Conservation (phyloP, 1,140 invertebrate species). For the Brachionus koreanus region DNA sequence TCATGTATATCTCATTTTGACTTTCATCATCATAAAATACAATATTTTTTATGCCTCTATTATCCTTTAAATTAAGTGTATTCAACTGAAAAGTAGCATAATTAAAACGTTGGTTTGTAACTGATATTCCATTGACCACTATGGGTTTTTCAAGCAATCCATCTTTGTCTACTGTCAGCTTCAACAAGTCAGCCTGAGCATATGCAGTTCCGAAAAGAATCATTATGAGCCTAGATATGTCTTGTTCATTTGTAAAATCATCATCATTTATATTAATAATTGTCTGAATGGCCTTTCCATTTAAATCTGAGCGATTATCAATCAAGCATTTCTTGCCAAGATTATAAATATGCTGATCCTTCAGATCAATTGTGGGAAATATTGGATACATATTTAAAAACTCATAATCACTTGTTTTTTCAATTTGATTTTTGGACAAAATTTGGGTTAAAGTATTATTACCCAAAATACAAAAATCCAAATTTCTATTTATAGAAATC, state of each 20-base stretch:
- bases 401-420: constrained; percentile 9
- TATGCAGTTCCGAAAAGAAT: constrained; percentile 29
- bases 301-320: not conserved
- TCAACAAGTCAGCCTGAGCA: not conserved
- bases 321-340: not conserved
- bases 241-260: constrained; percentile 34
- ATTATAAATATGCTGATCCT: constrained; percentile 10
- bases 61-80: constrained; percentile 42
- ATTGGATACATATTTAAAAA: constrained; percentile 44
- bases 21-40: not conserved
- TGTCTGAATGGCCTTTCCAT: not conserved
- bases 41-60: constrained; percentile 15
- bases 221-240: constrained; percentile 32
- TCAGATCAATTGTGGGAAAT: constrained; percentile 42
- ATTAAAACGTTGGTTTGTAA: constrained; percentile 33
- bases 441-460: not conserved
- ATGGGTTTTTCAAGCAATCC: not conserved
- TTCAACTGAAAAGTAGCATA: constrained; percentile 44
- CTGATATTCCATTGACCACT: constrained; percentile 5
- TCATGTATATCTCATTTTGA: constrained; percentile 33
- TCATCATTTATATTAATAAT: constrained; percentile 32
- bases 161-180: not conserved
- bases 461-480: not conserved
- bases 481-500: not conserved
- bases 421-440: not conserved